A percentile compares a stretch with the other conserved stretches of the same genome.
Evolutionary conservation across 2,888 invertebrate genomes (phyloP).

Genomic region (Stegophylla sp.): DNA sequence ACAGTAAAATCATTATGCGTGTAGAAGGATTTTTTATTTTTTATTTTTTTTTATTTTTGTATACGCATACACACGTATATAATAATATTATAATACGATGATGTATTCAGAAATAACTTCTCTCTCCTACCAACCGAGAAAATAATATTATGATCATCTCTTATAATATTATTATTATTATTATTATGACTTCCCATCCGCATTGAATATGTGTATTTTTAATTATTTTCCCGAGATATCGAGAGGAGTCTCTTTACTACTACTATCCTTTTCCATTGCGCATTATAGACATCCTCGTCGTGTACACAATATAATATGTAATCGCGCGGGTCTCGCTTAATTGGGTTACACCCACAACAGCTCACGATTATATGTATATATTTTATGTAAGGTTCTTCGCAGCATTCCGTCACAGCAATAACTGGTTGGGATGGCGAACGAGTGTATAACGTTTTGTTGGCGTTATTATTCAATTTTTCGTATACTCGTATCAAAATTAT

Average conservation of each 20-base stretch:
- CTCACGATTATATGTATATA: too few relatives aligned
- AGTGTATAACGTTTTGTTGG: conserved; percentile 13
- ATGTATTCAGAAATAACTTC: conserved; percentile 31
- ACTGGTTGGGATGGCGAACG: conserved; percentile 39
- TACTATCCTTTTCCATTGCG: conserved; percentile 28
- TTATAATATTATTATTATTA: not conserved
- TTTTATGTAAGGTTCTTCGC: conserved; percentile 39
- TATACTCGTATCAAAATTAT: not conserved
- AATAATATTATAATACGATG: not conserved
- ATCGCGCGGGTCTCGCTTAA: conserved; percentile 51
- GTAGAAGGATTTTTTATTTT: conserved; percentile 46
- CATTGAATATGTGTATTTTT: conserved; percentile 45
- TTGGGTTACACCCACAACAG: conserved; percentile 55
- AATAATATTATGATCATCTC: too few relatives aligned
- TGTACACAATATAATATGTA: too few relatives aligned
- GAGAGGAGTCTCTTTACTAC: conserved; percentile 20
- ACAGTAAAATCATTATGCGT: conserved; percentile 51
- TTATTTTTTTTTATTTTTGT: not conserved
- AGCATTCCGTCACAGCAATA: conserved; percentile 50
- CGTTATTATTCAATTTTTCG: not conserved
- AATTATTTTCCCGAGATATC: conserved; percentile 53
- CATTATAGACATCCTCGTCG: conserved; percentile 17
- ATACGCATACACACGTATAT: not conserved
- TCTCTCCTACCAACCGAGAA: conserved; percentile 44
- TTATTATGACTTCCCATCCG: conserved; percentile 9